phyloP scores from a whole-genome alignment of 1,140 invertebrate genomes.

The Drosophila jambulina region DNA sequence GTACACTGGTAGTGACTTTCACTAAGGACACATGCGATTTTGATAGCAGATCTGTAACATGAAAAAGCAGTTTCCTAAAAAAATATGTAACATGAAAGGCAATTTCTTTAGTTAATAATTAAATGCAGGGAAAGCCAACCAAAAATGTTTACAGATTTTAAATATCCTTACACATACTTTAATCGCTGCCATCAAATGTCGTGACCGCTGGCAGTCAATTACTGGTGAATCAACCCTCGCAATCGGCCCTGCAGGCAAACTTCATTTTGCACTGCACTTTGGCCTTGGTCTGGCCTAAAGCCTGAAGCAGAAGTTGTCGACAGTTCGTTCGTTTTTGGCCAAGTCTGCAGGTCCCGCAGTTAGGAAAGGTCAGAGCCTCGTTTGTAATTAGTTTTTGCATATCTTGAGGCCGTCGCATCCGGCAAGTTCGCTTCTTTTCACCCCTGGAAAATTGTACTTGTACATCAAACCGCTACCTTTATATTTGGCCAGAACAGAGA shows the following conservation, averaged over 20 bases:
- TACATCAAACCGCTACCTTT: neutral
- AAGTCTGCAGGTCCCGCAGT: neutral
- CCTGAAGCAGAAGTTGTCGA: constrained; percentile 9
- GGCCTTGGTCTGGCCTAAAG: constrained; percentile 32
- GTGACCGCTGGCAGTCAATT: constrained; percentile 26
- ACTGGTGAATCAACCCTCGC: constrained; percentile 22
- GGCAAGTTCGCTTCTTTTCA: neutral
- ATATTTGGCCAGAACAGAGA: neutral
- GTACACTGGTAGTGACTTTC: neutral
- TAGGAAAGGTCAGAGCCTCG: constrained; percentile 46
- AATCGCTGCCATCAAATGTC: constrained; percentile 21
- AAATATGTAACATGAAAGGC: neutral
- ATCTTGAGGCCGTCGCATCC: constrained; percentile 43
- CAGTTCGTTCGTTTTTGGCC: constrained; percentile 19
- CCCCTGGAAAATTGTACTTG: constrained; percentile 5
- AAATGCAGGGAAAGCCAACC: neutral
- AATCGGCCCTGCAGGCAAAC: constrained; percentile 19
- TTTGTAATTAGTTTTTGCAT: constrained; percentile 58
- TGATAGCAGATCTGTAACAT: constrained; percentile 8
- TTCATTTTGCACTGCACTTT: constrained; percentile 23
- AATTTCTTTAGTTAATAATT: constrained; percentile 13
- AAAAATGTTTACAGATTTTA: constrained; percentile 1
- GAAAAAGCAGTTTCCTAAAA: constrained; percentile 5
- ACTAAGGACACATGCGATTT: neutral
- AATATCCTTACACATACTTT: constrained; percentile 3